phyloP scores from a whole-genome alignment of 2,888 invertebrate species.

The Dasysyrphus tricinctus region DNA sequence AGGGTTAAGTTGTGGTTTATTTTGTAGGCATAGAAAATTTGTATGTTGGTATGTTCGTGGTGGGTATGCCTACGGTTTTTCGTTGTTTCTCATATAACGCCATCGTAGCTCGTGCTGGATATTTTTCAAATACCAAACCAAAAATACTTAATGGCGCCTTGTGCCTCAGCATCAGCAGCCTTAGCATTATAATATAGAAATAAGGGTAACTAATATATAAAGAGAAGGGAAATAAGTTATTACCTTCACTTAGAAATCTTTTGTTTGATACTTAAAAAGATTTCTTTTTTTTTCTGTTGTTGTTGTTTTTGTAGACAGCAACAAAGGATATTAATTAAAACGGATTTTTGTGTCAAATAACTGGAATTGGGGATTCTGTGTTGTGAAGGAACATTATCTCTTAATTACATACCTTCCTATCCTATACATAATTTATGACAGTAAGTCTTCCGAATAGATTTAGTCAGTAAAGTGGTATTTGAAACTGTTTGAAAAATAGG shows the following conservation, averaged over 20 bases:
- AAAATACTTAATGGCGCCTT: constrained; percentile 56
- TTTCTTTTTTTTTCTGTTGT: neutral
- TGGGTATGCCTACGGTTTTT: constrained; percentile 18
- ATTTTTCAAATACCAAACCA: constrained; percentile 30
- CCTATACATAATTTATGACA: constrained; percentile 25
- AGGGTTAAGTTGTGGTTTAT: constrained; percentile 73
- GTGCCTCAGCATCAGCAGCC: constrained; percentile 18
- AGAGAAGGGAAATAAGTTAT: constrained; percentile 67
- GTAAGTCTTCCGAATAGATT: constrained; percentile 1
- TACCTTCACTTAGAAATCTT: constrained; percentile 71
- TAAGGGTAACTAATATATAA: constrained; percentile 39
- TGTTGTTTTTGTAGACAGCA: constrained; percentile 16
- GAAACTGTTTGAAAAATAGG: no score
- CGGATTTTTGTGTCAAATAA: constrained; percentile 72
- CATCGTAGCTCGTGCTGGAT: constrained; percentile 25
- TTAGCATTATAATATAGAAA: constrained; percentile 25
- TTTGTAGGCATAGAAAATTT: constrained; percentile 1
- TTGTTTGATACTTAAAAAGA: constrained; percentile 68
- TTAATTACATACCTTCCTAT: constrained; percentile 35
- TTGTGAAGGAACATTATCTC: constrained; percentile 57
- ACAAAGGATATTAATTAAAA: constrained; percentile 72
- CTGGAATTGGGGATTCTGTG: constrained; percentile 52
- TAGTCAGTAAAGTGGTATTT: neutral
- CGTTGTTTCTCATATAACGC: constrained; percentile 1
- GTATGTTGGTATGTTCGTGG: constrained; percentile 28